phyloP scores from a whole-genome alignment of 2,888 invertebrate genomes.

The Rotaria socialis region DNA sequence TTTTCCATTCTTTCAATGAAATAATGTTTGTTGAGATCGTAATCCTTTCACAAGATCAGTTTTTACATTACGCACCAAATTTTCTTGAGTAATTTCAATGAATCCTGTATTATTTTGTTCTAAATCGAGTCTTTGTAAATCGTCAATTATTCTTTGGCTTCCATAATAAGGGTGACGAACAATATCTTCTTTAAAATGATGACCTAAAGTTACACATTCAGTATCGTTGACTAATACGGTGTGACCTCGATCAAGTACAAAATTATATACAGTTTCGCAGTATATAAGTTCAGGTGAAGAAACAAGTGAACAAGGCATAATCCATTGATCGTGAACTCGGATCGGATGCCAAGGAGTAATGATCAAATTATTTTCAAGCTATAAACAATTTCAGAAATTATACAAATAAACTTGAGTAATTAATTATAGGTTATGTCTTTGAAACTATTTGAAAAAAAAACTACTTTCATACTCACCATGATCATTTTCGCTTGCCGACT shows the following conservation, averaged over 20 bases:
- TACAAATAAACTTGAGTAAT: too few relatives aligned
- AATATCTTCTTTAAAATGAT: conserved; percentile 40
- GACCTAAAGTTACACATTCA: conserved; percentile 44
- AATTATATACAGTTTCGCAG: conserved; percentile 29
- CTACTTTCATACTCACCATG: not conserved
- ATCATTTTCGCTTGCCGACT: not conserved
- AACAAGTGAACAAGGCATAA: conserved; percentile 35
- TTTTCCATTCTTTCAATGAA: not conserved
- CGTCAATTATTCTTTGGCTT: conserved; percentile 28
- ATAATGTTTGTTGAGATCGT: not conserved
- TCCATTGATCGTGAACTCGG: conserved; percentile 29
- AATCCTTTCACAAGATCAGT: not conserved
- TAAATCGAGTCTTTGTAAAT: conserved; percentile 2
- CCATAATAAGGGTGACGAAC: conserved; percentile 40
- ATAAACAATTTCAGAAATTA: not conserved
- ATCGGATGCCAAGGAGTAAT: conserved; percentile 46
- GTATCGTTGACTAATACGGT: conserved; percentile 25
- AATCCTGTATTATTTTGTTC: not conserved
- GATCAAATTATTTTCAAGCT: not conserved
- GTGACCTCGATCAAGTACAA: conserved; percentile 37
- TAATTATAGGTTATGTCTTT: too few relatives aligned
- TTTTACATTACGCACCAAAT: not conserved
- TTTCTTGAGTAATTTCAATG: not conserved
- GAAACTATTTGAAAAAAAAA: too few relatives aligned
- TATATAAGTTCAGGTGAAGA: not conserved